These are phyloP conservation scores for Gastrophysa polygoni DNA, from an alignment of 2,888 invertebrate species.

Conservation along the genomic window DNA sequence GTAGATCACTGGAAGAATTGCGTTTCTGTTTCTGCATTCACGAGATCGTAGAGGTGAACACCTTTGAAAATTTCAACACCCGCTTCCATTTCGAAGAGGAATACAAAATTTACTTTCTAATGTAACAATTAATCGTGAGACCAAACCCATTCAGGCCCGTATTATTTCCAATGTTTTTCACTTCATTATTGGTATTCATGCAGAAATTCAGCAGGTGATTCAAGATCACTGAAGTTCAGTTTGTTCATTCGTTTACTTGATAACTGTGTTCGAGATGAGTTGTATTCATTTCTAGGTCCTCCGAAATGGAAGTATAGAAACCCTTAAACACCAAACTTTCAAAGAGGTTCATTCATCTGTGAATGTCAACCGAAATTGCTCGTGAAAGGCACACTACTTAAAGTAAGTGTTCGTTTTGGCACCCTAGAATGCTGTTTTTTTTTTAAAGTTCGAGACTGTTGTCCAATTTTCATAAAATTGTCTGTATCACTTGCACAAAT, in stretches of 20 bases:
- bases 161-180: no score
- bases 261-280: neutral
- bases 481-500: conserved; percentile 56
- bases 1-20: conserved; percentile 40
- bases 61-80: neutral
- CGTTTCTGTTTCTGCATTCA: conserved; percentile 22
- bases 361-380: conserved; percentile 20
- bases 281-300: neutral
- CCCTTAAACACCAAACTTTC: neutral
- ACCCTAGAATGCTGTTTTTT: conserved; percentile 58
- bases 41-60: conserved; percentile 15
- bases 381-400: conserved; percentile 56
- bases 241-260: no score
- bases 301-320: neutral
- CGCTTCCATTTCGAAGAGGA: neutral
- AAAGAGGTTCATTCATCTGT: neutral
- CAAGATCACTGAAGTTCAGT: no score
- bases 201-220: no score
- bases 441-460: conserved; percentile 49
- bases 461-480: conserved; percentile 51
- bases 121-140: no score
- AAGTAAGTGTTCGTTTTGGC: conserved; percentile 57
- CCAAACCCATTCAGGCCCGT: no score
- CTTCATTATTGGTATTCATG: no score
- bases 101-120: no score